A percentile compares a stretch with the other conserved stretches of the same genome.
These are phyloP conservation scores for Caenorhabditis tropicalis DNA, from an alignment of 1,140 invertebrate genomes.

Conservation along the genomic window DNA sequence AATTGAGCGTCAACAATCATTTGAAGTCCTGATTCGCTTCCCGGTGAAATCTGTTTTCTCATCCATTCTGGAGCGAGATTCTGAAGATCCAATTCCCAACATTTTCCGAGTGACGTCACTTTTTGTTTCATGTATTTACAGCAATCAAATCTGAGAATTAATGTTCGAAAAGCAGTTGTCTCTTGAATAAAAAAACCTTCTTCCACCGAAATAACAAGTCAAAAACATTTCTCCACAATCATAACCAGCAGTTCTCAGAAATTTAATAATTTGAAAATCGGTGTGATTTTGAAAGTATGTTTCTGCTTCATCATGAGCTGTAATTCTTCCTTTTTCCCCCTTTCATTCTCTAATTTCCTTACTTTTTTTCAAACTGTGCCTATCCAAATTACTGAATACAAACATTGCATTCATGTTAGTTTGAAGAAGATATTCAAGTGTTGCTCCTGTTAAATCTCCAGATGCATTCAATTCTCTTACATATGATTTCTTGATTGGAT, in stretches of 20 bases:
- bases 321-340: background rate
- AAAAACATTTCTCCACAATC: constrained; percentile 49
- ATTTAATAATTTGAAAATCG: background rate
- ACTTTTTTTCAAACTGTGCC: constrained; percentile 12
- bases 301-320: constrained; percentile 23
- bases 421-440: constrained; percentile 38
- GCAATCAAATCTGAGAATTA: constrained; percentile 28
- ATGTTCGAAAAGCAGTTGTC: background rate
- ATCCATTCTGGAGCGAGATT: constrained; percentile 46
- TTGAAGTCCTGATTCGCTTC: constrained; percentile 36
- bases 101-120: constrained; percentile 42
- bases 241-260: constrained; percentile 30
- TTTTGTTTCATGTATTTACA: constrained; percentile 44
- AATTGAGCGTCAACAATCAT: constrained; percentile 36
- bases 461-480: constrained; percentile 44
- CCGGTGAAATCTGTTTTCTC: constrained; percentile 42
- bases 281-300: constrained; percentile 43
- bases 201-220: constrained; percentile 47
- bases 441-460: constrained; percentile 31
- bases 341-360: background rate
- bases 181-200: background rate
- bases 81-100: constrained; percentile 41
- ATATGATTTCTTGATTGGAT: constrained; percentile 48
- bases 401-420: constrained; percentile 51
- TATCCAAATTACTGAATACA: constrained; percentile 32